Evolutionary conservation across 2,888 invertebrate genomes (phyloP).

Genomic region (Malthinus flaveolus): DNA sequence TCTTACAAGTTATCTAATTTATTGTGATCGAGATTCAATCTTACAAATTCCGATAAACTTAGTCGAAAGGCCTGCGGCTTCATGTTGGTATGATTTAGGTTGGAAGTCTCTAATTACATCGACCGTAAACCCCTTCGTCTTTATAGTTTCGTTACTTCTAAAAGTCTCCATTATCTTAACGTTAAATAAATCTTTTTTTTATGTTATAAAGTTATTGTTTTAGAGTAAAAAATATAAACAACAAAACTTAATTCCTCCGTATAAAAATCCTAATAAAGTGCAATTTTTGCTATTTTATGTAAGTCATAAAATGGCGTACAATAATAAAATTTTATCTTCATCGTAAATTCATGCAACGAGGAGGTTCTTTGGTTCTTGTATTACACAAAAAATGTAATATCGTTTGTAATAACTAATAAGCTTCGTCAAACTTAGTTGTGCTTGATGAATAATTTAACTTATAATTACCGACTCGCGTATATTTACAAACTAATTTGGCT

Average conservation of each 20-base stretch:
- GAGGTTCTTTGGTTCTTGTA: no score
- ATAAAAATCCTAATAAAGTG: no score
- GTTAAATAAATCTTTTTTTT: slow-evolving; percentile 19
- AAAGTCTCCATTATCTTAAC: slow-evolving; percentile 24
- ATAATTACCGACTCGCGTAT: slow-evolving; percentile 14
- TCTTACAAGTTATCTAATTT: slow-evolving; percentile 35
- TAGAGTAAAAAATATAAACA: no score
- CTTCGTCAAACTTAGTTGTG: background rate
- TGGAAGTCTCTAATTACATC: slow-evolving; percentile 27
- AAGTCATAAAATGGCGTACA: no score
- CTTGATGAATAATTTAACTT: slow-evolving; percentile 8
- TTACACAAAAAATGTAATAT: no score
- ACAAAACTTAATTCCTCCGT: no score
- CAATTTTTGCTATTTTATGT: no score
- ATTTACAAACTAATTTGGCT: slow-evolving; percentile 12
- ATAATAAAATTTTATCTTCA: no score
- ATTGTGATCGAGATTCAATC: slow-evolving; percentile 40
- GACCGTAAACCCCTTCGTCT: slow-evolving; percentile 23
- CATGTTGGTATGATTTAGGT: slow-evolving; percentile 35
- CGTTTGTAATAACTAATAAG: background rate
- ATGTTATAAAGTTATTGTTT: no score
- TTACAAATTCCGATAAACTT: slow-evolving; percentile 36
- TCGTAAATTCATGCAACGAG: no score
- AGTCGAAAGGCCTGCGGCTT: slow-evolving; percentile 27
- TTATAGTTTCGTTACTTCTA: slow-evolving; percentile 22